Conservation (phyloP, 2,888 invertebrate species). For the Scrobipalpa costella region DNA sequence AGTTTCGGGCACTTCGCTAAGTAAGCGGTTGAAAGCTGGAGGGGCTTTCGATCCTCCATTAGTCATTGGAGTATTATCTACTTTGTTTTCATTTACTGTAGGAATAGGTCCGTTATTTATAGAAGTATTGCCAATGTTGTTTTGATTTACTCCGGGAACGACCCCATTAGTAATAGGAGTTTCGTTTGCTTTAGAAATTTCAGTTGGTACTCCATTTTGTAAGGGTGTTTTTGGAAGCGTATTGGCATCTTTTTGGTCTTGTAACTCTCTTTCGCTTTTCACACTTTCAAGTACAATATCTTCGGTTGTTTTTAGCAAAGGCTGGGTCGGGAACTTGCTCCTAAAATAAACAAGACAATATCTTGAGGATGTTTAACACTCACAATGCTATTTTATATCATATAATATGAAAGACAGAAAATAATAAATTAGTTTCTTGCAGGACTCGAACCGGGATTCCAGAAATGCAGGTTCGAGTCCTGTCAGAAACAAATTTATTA, state of each 20-base stretch:
- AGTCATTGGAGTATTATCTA: neutral
- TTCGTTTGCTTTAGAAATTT: neutral
- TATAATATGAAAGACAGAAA: too few relatives aligned
- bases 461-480: too few relatives aligned
- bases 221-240: neutral
- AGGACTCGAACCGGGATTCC: too few relatives aligned
- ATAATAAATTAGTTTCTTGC: too few relatives aligned
- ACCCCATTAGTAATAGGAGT: conserved; percentile 1
- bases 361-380: neutral
- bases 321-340: conserved; percentile 49
- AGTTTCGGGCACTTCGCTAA: conserved; percentile 31
- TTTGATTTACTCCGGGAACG: neutral
- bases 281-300: conserved; percentile 26
- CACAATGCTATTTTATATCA: too few relatives aligned
- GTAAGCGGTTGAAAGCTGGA: neutral
- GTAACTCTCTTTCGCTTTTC: conserved; percentile 23
- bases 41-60: neutral
- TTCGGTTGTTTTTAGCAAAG: conserved; percentile 37
- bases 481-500: too few relatives aligned
- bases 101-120: neutral
- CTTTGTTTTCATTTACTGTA: neutral
- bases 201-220: neutral
- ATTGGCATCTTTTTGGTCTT: conserved; percentile 17
- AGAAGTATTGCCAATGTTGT: neutral
- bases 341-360: conserved; percentile 38